These are phyloP conservation scores for Trichopoda pennipes DNA, from an alignment of 2,888 invertebrate genomes.

Conservation along the genomic window DNA sequence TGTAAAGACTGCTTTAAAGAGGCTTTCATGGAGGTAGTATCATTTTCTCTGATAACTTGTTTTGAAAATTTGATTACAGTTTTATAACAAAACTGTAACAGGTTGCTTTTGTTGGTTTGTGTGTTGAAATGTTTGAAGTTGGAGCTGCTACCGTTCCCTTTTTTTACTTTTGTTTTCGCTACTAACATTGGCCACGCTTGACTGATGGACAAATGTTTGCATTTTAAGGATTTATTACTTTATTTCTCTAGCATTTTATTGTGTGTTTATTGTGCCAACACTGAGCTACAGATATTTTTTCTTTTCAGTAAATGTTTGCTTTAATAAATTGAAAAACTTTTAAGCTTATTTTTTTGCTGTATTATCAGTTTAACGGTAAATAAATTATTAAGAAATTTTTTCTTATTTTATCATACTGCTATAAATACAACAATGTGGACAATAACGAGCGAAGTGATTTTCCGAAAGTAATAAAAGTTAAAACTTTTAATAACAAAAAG, in stretches of 20 bases:
- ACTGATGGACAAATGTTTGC: constrained; percentile 66
- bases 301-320: constrained; percentile 49
- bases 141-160: constrained; percentile 4
- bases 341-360: not conserved
- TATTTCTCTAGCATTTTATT: constrained; percentile 54
- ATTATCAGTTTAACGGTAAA: constrained; percentile 36
- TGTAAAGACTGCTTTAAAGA: constrained; percentile 24
- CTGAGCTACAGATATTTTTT: not conserved
- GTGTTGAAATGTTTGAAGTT: constrained; percentile 17
- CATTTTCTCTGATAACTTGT: constrained; percentile 30
- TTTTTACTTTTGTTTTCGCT: constrained; percentile 1
- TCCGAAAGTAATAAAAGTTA: not conserved
- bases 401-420: not conserved
- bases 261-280: constrained; percentile 51
- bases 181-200: constrained; percentile 20
- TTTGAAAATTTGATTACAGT: constrained; percentile 63
- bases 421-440: constrained; percentile 10
- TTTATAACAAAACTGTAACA: constrained; percentile 28
- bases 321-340: constrained; percentile 67
- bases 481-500: not conserved
- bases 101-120: constrained; percentile 32
- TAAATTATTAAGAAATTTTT: constrained; percentile 34
- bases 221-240: constrained; percentile 65
- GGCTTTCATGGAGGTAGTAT: constrained; percentile 4
- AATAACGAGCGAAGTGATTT: constrained; percentile 6